phyloP scores from a whole-genome alignment of 1,140 invertebrate species.

The Leptoteleia sp. region DNA sequence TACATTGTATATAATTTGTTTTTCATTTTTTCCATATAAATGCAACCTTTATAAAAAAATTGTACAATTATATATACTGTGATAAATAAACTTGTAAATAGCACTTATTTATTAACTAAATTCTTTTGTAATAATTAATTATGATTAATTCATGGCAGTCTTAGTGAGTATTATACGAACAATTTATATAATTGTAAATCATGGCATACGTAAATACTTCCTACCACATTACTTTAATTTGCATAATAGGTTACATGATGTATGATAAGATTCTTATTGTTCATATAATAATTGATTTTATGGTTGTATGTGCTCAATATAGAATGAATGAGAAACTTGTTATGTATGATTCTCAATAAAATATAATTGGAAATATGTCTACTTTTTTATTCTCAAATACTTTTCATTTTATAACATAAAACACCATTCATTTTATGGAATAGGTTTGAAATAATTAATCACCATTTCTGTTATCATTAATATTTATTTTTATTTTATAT shows the following conservation, averaged over 20 bases:
- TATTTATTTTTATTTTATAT: conserved; percentile 51
- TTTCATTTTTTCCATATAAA: conserved; percentile 7
- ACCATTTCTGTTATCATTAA: conserved; percentile 31
- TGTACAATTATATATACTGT: conserved; percentile 17
- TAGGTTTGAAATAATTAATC: conserved; percentile 13
- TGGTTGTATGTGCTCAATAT: conserved; percentile 51
- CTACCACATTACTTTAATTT: conserved; percentile 1
- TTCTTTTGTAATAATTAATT: conserved; percentile 6
- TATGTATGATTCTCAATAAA: conserved; percentile 59
- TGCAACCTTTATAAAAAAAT: conserved; percentile 11
- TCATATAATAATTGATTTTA: conserved; percentile 51
- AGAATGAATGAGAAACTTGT: conserved; percentile 55
- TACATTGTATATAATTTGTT: neutral
- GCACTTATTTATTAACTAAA: conserved; percentile 5
- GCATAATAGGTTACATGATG: too few species aligned
- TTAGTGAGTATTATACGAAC: conserved; percentile 18
- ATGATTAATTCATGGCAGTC: conserved; percentile 3
- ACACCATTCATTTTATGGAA: too few species aligned
- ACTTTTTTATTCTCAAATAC: too few species aligned
- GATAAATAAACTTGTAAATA: conserved; percentile 44
- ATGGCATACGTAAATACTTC: conserved; percentile 27
- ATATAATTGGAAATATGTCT: conserved; percentile 18
- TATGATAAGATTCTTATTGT: conserved; percentile 51
- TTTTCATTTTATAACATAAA: too few species aligned
- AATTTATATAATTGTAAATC: conserved; percentile 22